phyloP scores from a whole-genome alignment of 2,888 invertebrate genomes.

The Stegana nigrithorax region DNA sequence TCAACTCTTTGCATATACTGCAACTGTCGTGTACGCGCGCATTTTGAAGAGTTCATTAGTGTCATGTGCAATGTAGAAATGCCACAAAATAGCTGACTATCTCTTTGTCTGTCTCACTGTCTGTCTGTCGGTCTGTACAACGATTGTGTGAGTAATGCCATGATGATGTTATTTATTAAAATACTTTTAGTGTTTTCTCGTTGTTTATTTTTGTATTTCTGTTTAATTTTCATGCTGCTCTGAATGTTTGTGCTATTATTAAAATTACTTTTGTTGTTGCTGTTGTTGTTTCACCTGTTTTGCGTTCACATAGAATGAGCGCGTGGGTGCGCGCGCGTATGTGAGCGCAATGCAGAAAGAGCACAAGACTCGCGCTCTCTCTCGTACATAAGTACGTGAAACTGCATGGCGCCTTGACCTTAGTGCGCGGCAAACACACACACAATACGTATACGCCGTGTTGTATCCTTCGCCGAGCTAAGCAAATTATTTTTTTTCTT shows the following conservation, averaged over 20 bases:
- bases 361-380: neutral
- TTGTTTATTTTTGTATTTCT: neutral
- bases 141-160: neutral
- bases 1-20: conserved; percentile 38
- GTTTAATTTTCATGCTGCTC: neutral
- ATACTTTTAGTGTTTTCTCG: neutral
- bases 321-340: neutral
- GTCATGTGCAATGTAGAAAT: neutral
- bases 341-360: neutral
- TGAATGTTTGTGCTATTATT: conserved; percentile 6
- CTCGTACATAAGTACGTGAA: too few relatives aligned
- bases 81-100: neutral
- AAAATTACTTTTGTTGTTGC: neutral
- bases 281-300: conserved; percentile 7
- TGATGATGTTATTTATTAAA: neutral
- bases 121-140: too few relatives aligned
- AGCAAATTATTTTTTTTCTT: too few relatives aligned
- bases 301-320: neutral
- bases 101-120: too few relatives aligned
- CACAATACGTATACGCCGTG: neutral
- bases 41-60: neutral
- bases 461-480: neutral
- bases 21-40: conserved; percentile 2
- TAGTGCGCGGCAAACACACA: neutral
- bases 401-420: conserved; percentile 1